These are phyloP conservation scores for Sinopyrophorus schimmeli DNA, from an alignment of 2,888 invertebrate species.

Conservation along the genomic window DNA sequence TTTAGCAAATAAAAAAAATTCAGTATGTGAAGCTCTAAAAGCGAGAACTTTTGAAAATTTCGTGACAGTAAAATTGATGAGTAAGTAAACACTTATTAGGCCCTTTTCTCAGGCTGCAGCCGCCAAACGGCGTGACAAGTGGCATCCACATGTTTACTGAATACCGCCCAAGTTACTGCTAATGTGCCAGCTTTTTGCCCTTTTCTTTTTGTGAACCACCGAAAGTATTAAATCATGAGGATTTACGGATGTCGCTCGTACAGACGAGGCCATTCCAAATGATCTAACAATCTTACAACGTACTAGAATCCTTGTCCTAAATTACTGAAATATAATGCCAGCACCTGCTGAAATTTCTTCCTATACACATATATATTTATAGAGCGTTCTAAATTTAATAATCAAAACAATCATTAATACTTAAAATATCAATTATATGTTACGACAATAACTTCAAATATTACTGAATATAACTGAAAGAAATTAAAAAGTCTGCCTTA, in stretches of 20 bases:
- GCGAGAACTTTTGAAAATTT: too few species aligned
- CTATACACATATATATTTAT: background rate
- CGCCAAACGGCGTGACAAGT: constrained; percentile 47
- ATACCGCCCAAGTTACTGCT: constrained; percentile 36
- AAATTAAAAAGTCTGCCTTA: too few species aligned
- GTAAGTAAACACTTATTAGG: constrained; percentile 50
- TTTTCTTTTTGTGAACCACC: constrained; percentile 36
- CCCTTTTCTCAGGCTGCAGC: constrained; percentile 30
- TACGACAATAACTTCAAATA: too few species aligned
- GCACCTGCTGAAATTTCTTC: constrained; percentile 14
- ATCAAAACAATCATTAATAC: too few species aligned
- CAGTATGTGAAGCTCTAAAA: too few species aligned
- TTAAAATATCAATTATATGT: too few species aligned
- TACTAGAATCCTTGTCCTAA: constrained; percentile 11
- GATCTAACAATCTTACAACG: constrained; percentile 1
- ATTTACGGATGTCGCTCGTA: constrained; percentile 14
- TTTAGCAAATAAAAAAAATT: too few species aligned
- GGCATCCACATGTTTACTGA: constrained; percentile 53
- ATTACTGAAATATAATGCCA: constrained; percentile 14
- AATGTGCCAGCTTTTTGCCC: constrained; percentile 34
- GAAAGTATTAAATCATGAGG: constrained; percentile 23
- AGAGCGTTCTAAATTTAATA: background rate
- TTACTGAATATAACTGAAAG: too few species aligned
- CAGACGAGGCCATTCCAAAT: constrained; percentile 6
- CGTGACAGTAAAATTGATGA: constrained; percentile 46